Evolutionary conservation across 2,113 vertebrate species (phyloP).

Genomic region (Rhadina sibilatrix): DNA sequence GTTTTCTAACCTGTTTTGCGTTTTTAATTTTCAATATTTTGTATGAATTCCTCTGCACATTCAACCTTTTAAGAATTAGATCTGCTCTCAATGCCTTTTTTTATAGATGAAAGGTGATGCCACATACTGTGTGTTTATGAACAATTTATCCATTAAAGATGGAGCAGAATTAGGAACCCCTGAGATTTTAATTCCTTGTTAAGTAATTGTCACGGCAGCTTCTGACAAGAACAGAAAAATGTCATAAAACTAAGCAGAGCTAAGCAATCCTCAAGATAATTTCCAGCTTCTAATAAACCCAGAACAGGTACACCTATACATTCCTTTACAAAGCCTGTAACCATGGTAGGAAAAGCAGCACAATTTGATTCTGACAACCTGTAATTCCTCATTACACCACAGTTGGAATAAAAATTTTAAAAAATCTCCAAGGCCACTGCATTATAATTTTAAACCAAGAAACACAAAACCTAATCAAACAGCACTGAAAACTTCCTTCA

Average conservation of each 20-base stretch:
- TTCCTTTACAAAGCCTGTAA: conserved; percentile 38
- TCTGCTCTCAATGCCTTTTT: neutral
- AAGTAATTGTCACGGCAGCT: conserved; percentile 13
- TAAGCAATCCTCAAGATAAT: conserved; percentile 8
- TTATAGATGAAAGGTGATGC: neutral
- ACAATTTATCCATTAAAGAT: neutral
- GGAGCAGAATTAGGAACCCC: neutral
- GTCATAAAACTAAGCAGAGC: conserved; percentile 7
- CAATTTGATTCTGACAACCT: conserved; percentile 54
- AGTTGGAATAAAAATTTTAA: neutral
- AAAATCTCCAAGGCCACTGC: neutral
- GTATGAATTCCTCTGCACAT: neutral
- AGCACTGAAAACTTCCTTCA: neutral
- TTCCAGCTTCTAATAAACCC: conserved; percentile 1
- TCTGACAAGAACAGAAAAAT: conserved; percentile 36
- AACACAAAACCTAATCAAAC: neutral
- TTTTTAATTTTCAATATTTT: neutral
- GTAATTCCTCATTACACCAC: conserved; percentile 32
- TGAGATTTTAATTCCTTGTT: neutral
- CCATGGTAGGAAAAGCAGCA: neutral
- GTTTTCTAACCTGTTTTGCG: neutral
- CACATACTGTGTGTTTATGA: neutral
- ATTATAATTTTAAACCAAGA: neutral
- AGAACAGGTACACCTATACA: neutral
- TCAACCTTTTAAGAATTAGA: neutral